Conservation (phyloP, 2,888 invertebrate species). For the Drosophila neotestacea region DNA sequence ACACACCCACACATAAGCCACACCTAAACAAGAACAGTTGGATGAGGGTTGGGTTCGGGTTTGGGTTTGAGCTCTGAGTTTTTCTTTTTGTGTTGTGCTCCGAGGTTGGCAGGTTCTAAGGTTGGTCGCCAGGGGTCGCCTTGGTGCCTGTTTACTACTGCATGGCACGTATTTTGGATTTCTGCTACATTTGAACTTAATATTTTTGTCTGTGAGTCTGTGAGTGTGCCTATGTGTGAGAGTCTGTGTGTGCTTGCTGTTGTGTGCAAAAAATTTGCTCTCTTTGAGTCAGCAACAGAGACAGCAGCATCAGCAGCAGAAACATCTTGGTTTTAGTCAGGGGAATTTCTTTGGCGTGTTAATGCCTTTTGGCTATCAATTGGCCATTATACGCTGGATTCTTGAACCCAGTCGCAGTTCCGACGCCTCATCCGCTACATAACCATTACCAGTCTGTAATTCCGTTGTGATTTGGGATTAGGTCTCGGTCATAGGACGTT, state of each 20-base stretch:
- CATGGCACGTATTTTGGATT: slow-evolving; percentile 78
- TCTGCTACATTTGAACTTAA: slow-evolving; percentile 81
- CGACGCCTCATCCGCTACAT: slow-evolving; percentile 59
- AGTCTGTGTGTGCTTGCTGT: slow-evolving; percentile 25
- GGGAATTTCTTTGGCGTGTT: slow-evolving; percentile 78
- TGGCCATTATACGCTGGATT: slow-evolving; percentile 76
- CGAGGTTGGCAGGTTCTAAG: slow-evolving; percentile 30
- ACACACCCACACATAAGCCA: slow-evolving; percentile 42
- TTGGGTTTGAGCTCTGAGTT: slow-evolving; percentile 14
- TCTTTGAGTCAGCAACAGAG: slow-evolving; percentile 44
- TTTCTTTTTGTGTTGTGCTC: background rate
- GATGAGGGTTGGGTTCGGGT: slow-evolving; percentile 8
- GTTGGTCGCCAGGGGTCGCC: slow-evolving; percentile 42
- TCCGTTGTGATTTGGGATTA: slow-evolving; percentile 81
- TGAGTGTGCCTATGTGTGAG: slow-evolving; percentile 17
- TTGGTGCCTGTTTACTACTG: slow-evolving; percentile 70
- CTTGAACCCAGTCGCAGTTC: slow-evolving; percentile 48
- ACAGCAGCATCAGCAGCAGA: slow-evolving; percentile 19
- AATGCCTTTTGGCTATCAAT: slow-evolving; percentile 81
- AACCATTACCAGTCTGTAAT: slow-evolving; percentile 77
- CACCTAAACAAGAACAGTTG: slow-evolving; percentile 59
- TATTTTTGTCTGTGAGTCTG: slow-evolving; percentile 56
- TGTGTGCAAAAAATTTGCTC: slow-evolving; percentile 54
- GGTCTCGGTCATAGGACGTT: slow-evolving; percentile 49
- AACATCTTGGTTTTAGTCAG: slow-evolving; percentile 55